These are phyloP conservation scores for Acropternis orthonyx DNA, from an alignment of 2,797 vertebrate genomes.

Conservation along the genomic window DNA sequence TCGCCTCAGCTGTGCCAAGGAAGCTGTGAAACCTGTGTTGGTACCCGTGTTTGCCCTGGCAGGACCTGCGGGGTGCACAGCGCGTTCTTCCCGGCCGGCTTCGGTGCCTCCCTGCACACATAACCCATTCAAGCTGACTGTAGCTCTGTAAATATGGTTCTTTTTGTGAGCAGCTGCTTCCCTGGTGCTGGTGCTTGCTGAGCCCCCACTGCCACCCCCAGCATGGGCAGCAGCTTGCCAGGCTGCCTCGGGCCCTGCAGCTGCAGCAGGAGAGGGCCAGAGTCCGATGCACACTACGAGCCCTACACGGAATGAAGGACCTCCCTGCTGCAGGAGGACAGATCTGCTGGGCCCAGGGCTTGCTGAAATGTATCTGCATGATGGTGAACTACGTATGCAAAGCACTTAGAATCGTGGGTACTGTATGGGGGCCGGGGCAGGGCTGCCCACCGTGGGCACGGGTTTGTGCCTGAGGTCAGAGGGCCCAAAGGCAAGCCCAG, in stretches of 20 bases:
- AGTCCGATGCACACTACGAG: not conserved
- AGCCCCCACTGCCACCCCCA: not conserved
- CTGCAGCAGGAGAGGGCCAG: not conserved
- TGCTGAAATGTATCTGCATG: not conserved
- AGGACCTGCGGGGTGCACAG: not conserved
- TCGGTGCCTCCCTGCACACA: not conserved
- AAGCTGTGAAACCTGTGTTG: constrained; percentile 48
- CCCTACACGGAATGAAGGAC: constrained; percentile 26
- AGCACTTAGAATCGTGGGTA: constrained; percentile 33
- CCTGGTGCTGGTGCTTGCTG: not conserved
- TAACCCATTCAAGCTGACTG: not conserved
- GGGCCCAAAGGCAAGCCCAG: not conserved
- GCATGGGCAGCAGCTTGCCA: not conserved
- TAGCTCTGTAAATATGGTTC: constrained; percentile 44
- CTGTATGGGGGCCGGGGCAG: not conserved
- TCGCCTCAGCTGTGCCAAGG: not conserved
- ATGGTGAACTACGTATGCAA: not conserved
- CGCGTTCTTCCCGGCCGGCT: not conserved
- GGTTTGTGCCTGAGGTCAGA: fast-evolving
- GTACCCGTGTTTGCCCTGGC: not conserved
- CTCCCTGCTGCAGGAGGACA: not conserved
- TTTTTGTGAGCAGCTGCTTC: not conserved
- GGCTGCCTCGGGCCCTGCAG: not conserved
- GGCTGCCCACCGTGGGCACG: not conserved
- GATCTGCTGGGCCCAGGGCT: not conserved